Base-by-base conservation (phyloP, 2,888 invertebrate species). In the Cataglyphis altisquamis region DNA sequence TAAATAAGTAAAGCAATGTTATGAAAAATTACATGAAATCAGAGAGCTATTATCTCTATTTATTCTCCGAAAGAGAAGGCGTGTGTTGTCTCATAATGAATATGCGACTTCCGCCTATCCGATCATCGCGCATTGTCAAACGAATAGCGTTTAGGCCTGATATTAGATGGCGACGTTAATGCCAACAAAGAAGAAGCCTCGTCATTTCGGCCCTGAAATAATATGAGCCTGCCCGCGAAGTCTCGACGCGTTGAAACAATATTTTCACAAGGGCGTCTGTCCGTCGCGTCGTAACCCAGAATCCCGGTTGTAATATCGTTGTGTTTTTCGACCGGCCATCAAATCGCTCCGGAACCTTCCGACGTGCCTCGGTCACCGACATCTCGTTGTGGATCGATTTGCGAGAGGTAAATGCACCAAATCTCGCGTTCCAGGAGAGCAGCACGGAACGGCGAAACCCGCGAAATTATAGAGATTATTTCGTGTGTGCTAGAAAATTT, bases 181-280 rank as follows among this genome's bases (percentile, higher is more conserved):
- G 48, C 60, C 36, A 57, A 67, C 77, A 41, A 39, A 60, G 82
- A 68, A 60, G 74, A 82, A 67, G 32, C 67, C 36, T 29, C 82
- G 82, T 70, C 36, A 48, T 84, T 78, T 66, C 66, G 75, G 66
- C 78, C 77, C 84, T 77, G 85, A 84, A 87, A 88, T 90, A 90
- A 90, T 88, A 90, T 77, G 82, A 41, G 75, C 21, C 84, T 81
- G 72, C 57, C 63, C 66, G 82, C 67, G 82, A 84, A 75, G 83
- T 77, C 81, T 57, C 52, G 81, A 74, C 74, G 83, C 74, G 87
- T 90, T 92, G 89, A 90, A 91, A 92, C 88, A 92, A 92, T 92
- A 92, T 92, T 92, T 90, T 92, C 87, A 89, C 88, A 90, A 90
- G 91, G 89, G 88, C 89, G 88, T 87, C 90, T 85, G 89, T 86